Evolutionary conservation across 2,888 invertebrate species (phyloP).

Genomic region (Chalcosyrphus nemorum): DNA sequence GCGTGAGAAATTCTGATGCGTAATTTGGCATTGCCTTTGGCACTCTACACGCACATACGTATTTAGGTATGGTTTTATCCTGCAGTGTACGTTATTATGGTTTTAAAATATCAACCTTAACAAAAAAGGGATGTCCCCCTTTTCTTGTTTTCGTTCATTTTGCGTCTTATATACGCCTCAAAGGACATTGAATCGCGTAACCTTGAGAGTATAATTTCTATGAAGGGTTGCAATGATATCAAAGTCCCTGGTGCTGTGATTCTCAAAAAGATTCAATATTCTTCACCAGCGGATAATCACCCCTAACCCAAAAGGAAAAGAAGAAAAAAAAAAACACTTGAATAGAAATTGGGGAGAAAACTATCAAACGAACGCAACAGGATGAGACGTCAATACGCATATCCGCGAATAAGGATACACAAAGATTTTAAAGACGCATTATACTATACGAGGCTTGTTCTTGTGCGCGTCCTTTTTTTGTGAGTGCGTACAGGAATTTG

Average conservation of each 20-base stretch:
- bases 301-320: constrained; percentile 44
- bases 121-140: constrained; percentile 59
- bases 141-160: constrained; percentile 36
- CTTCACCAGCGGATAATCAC: constrained; percentile 32
- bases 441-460: background rate
- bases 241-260: constrained; percentile 29
- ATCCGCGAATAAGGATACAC: constrained; percentile 27
- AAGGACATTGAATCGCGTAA: constrained; percentile 58
- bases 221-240: constrained; percentile 60
- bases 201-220: constrained; percentile 50
- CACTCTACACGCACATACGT: constrained; percentile 23
- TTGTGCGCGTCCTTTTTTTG: constrained; percentile 2
- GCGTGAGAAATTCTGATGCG: constrained; percentile 74
- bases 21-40: constrained; percentile 61
- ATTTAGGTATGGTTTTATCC: background rate
- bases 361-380: constrained; percentile 56
- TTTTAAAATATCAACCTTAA: constrained; percentile 45
- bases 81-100: constrained; percentile 31
- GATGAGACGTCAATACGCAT: constrained; percentile 59
- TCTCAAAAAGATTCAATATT: constrained; percentile 37
- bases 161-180: constrained; percentile 61
- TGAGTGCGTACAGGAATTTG: background rate
- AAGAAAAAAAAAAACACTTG: constrained; percentile 32
- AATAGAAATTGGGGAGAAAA: constrained; percentile 40
- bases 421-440: constrained; percentile 39